Base-by-base conservation (phyloP, 1,140 invertebrate genomes). In the Lepidurus packardi region DNA sequence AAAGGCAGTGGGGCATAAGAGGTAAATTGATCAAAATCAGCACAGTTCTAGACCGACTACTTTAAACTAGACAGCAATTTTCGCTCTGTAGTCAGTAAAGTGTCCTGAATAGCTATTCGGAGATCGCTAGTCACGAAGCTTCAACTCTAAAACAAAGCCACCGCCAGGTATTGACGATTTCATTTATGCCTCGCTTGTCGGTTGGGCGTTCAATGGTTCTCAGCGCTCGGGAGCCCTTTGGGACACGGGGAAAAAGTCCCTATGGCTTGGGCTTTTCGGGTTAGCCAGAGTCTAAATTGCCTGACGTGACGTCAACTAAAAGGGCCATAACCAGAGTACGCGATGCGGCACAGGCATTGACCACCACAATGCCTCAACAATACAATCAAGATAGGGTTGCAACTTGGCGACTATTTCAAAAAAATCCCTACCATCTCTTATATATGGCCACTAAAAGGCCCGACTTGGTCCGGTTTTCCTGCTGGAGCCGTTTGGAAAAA, bases 281-380 rank as follows among this genome's bases (percentile, higher is more conserved):
- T 34, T 34, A 34, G 34, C 34, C 34, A 4, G 34, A 34, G 34
- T 34, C 34, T 4, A 34, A 16, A n/a, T 65, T 65, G 3, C 3
- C 34, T 34, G 34, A 34, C 53, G 21, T 65, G 53, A 65, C 53
- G 53, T 65, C 53, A 65, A 65, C 53, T 65, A n/a, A 65, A 65
- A 65, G 21, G 53, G 53, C 53, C 16, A 21, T n/a, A 65, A 65
- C 16, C 16, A 21, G 53, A 65, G 16, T n/a, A 65, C 21, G 53
- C 34, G 34, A 34, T 34, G 34, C 34, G 34, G 34, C 34, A 21
- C 53, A 65, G 53, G 21, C 53, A 65, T 21, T 65, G 53, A 65
- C 53, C 53, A 65, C 53, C 53, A 65, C 53, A 65, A 65, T 65
- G 53, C 53, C 53, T 65, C 16, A 65, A 21, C 53, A 65, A 65